Evolutionary conservation across 2,797 vertebrate species (phyloP), one percentile per base, ranked within the genome.

Genomic region (Pteronotus mesoamericanus): DNA sequence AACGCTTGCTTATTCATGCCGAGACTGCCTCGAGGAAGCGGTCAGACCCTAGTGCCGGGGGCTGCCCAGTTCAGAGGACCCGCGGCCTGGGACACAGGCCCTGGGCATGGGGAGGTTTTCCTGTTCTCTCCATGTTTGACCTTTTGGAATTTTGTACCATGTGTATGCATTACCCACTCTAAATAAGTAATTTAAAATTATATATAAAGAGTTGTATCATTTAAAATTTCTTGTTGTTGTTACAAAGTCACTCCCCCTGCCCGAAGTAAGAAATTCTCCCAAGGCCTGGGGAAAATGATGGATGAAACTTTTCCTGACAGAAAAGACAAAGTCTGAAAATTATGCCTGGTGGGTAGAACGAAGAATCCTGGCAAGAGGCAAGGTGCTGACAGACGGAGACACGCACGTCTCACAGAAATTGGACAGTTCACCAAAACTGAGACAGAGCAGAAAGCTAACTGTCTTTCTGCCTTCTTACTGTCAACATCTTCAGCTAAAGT

Each of bases 201-300:
- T 12, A 11, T 18, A 22, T 37, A 32, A 94, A 87, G 39, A 24
- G 37, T 26, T 77, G 39, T 55, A 72, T 26, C 2, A 48, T 61
- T 61, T 77, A 46, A 4, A 42, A 39, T 39, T 53, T 15, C 69
- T 44, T 6, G 55, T 32, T 87, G 83, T 95, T 18, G 29, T 61
- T 51, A 84, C 29, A 69, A 93, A 75, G 78, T 86, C 48, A 42
- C 11, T 44, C 19, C 29, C 21, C 39, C 69, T 3, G 10, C 14
- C 71, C 32, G 34, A 66, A 90, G 39, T 21, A 82, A 84, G 71
- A 89, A 71, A 74, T 92, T 59, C 72, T 93, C 71, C 78, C 44
- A 85, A 90, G 44, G 59, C 71, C 34, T 51, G n/a, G 90, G 85
- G 78, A 86, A 86, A 90, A 92, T n/a, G 84, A 92, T 57, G 94